phyloP scores from a whole-genome alignment of 2,797 vertebrate genomes.

The Tadarida brasiliensis region DNA sequence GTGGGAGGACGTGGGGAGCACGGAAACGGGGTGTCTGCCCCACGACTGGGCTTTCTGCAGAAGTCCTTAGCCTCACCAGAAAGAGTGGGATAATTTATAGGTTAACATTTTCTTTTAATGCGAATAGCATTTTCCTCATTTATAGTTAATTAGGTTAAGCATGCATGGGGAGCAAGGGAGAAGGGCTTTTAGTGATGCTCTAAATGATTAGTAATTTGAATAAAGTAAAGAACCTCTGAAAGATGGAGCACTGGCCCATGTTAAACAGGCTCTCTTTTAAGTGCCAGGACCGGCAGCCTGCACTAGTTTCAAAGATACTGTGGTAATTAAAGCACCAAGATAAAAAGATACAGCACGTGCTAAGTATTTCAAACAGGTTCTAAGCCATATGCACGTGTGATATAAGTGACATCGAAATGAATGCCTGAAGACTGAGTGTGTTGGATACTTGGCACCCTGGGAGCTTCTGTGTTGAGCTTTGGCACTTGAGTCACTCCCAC shows the following conservation, averaged over 20 bases:
- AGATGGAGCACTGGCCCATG: slow-evolving; percentile 81
- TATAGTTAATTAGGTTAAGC: slow-evolving; percentile 91
- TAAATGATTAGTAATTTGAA: slow-evolving; percentile 90
- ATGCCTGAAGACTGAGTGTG: neutral
- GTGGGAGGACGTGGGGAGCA: neutral
- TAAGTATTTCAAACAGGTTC: slow-evolving; percentile 70
- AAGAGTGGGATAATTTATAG: slow-evolving; percentile 89
- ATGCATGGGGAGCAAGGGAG: slow-evolving; percentile 89
- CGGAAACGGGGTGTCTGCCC: neutral
- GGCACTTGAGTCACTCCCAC: neutral
- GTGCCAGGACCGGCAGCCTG: slow-evolving; percentile 77
- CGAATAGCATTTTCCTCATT: slow-evolving; percentile 90
- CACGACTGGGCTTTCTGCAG: slow-evolving; percentile 24
- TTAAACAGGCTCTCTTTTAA: slow-evolving; percentile 83
- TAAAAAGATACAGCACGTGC: slow-evolving; percentile 76
- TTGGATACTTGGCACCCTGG: neutral
- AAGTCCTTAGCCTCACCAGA: slow-evolving; percentile 80
- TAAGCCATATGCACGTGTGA: neutral
- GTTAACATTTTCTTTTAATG: slow-evolving; percentile 91
- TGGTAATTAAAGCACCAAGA: slow-evolving; percentile 82
- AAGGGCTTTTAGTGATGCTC: slow-evolving; percentile 88
- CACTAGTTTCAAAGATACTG: slow-evolving; percentile 80
- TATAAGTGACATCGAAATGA: slow-evolving; percentile 41
- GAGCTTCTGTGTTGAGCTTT: neutral
- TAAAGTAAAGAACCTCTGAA: slow-evolving; percentile 87